Evolutionary conservation across 2,888 invertebrate species (phyloP).

Genomic region (Helicoverpa assulta): DNA sequence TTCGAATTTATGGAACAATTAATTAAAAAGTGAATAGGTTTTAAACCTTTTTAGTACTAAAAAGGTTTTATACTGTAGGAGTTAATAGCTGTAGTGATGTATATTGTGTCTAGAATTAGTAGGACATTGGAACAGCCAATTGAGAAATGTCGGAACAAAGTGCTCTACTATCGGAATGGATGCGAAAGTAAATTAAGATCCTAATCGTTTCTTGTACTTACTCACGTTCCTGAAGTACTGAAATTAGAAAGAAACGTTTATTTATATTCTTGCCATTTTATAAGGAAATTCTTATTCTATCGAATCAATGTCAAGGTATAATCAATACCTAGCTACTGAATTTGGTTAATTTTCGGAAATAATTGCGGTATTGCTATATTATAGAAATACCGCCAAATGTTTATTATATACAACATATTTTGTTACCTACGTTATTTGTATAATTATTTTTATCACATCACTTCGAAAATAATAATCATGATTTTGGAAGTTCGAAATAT

Average conservation of each 20-base stretch:
- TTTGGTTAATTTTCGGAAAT: too few relatives aligned
- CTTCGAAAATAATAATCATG: too few relatives aligned
- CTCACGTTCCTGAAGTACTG: not conserved
- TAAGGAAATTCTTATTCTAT: too few relatives aligned
- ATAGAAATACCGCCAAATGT: too few relatives aligned
- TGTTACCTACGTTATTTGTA: too few relatives aligned
- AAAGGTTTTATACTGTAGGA: not conserved
- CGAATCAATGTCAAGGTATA: too few relatives aligned
- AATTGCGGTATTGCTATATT: too few relatives aligned
- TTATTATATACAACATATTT: too few relatives aligned
- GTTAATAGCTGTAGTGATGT: constrained; percentile 7
- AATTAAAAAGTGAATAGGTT: not conserved
- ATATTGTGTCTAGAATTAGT: not conserved
- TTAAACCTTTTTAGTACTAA: not conserved
- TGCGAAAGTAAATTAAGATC: constrained; percentile 2
- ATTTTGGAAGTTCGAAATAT: too few relatives aligned
- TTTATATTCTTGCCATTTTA: too few relatives aligned
- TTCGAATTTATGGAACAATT: not conserved
- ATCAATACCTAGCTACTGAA: too few relatives aligned
- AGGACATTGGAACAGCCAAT: constrained; percentile 22
- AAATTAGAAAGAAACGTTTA: not conserved
- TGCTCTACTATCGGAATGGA: constrained; percentile 15
- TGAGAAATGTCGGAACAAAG: constrained; percentile 11
- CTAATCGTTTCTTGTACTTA: constrained; percentile 9
- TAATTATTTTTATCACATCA: too few relatives aligned